Evolutionary conservation across 2,797 vertebrate genomes (phyloP).

Genomic region (Sphaeramia orbicularis): DNA sequence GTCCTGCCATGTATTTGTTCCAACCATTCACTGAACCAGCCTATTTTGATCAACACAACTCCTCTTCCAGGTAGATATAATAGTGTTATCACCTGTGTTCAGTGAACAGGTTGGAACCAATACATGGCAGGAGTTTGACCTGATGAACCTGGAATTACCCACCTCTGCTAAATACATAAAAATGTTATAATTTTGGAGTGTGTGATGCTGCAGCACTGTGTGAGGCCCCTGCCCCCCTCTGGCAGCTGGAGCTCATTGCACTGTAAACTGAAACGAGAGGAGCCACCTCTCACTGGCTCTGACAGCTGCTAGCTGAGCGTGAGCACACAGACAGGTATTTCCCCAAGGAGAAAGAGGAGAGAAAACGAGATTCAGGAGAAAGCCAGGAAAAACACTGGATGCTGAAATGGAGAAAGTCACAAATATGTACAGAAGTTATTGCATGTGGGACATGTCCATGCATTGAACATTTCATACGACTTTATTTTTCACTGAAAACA

Average conservation of each 20-base stretch:
- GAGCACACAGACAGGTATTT: slow-evolving; percentile 63
- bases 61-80: too few species aligned
- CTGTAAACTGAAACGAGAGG: slow-evolving; percentile 12
- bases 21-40: too few species aligned
- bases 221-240: slow-evolving; percentile 61
- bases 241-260: slow-evolving; percentile 55
- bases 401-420: slow-evolving; percentile 17
- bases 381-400: slow-evolving; percentile 18
- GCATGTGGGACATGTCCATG: neutral
- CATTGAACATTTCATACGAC: slow-evolving; percentile 2
- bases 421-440: slow-evolving; percentile 28
- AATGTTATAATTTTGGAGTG: slow-evolving; percentile 30
- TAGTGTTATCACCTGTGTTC: too few species aligned
- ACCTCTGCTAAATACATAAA: slow-evolving; percentile 7
- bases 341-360: slow-evolving; percentile 51
- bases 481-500: neutral
- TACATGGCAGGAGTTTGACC: too few species aligned
- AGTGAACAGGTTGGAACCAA: too few species aligned
- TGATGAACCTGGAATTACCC: too few species aligned
- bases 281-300: slow-evolving; percentile 25
- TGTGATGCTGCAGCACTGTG: slow-evolving; percentile 64
- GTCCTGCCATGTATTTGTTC: too few species aligned
- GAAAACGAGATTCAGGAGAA: slow-evolving; percentile 27
- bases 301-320: slow-evolving; percentile 55
- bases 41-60: too few species aligned